Conservation (phyloP, 2,888 invertebrate genomes). For the Alloplasta piceator region DNA sequence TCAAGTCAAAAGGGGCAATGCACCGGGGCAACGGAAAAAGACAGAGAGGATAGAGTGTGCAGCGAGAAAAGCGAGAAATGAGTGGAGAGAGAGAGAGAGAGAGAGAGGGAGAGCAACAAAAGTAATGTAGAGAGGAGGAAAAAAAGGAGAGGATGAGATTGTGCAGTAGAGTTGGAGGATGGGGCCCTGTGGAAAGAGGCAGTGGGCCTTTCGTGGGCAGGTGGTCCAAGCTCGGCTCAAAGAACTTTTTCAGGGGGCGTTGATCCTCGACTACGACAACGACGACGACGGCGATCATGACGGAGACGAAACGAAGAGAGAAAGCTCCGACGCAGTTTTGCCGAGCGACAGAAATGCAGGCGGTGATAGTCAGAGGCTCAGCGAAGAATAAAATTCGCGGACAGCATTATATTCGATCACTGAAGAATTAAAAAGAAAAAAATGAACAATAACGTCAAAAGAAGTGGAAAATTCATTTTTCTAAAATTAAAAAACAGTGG, state of each 20-base stretch:
- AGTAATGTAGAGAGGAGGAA: conserved; percentile 34
- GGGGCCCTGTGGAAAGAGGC: conserved; percentile 74
- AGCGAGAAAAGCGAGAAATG: conserved; percentile 14
- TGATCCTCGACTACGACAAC: conserved; percentile 73
- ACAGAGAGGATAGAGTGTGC: conserved; percentile 63
- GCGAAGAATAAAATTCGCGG: conserved; percentile 62
- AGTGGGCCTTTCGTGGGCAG: conserved; percentile 78
- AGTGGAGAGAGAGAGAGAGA: conserved; percentile 17
- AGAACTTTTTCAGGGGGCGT: conserved; percentile 80
- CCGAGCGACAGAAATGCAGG: conserved; percentile 29
- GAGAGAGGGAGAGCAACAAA: conserved; percentile 17
- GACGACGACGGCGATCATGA: conserved; percentile 55
- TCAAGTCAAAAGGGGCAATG: conserved; percentile 78
- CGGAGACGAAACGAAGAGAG: conserved; percentile 38
- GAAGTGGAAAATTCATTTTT: too few species aligned
- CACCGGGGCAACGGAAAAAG: conserved; percentile 77
- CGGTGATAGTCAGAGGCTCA: conserved; percentile 55
- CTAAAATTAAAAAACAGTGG: too few species aligned
- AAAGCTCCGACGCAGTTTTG: conserved; percentile 52
- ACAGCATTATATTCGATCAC: conserved; percentile 57
- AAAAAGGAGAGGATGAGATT: conserved; percentile 28
- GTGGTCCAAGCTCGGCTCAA: conserved; percentile 80
- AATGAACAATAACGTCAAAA: not conserved
- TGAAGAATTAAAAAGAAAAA: conserved; percentile 44
- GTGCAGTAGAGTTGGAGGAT: conserved; percentile 58